phyloP scores from a whole-genome alignment of 2,113 vertebrate species.

The Dermatemys mawii region DNA sequence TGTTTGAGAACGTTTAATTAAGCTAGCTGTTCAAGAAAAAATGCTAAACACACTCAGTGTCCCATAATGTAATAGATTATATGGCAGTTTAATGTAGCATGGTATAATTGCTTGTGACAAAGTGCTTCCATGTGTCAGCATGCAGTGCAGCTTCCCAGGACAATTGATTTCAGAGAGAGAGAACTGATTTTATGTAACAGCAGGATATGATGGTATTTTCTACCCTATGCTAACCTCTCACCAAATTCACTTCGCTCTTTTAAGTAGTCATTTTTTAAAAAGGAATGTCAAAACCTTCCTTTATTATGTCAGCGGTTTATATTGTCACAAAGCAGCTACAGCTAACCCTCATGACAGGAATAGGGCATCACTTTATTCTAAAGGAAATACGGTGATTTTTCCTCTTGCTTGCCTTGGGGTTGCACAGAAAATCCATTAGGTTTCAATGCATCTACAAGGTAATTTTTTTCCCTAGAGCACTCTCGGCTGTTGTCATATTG shows the following conservation, averaged over 20 bases:
- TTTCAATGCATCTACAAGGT: neutral
- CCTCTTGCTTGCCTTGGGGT: neutral
- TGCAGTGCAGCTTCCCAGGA: constrained; percentile 9
- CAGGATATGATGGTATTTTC: accelerated
- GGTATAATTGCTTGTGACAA: constrained; percentile 53
- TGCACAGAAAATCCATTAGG: constrained; percentile 22
- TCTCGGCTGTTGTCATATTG: neutral
- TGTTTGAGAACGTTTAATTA: accelerated
- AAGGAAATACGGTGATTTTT: neutral
- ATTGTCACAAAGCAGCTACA: accelerated
- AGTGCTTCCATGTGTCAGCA: constrained; percentile 14
- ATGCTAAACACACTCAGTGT: accelerated
- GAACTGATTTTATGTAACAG: neutral
- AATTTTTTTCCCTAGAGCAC: constrained; percentile 37
- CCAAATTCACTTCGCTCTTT: neutral
- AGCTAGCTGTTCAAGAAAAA: neutral
- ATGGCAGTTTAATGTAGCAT: constrained; percentile 8
- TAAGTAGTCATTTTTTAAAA: accelerated
- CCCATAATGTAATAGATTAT: neutral
- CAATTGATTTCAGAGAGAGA: constrained; percentile 51
- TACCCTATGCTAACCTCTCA: accelerated
- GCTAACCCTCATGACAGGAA: accelerated
- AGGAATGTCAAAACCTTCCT: accelerated
- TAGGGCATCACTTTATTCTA: accelerated
- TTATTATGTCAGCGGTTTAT: accelerated